Evolutionary conservation across 2,888 invertebrate genomes (phyloP).

Genomic region (Acanthosoma haemorrhoidale): DNA sequence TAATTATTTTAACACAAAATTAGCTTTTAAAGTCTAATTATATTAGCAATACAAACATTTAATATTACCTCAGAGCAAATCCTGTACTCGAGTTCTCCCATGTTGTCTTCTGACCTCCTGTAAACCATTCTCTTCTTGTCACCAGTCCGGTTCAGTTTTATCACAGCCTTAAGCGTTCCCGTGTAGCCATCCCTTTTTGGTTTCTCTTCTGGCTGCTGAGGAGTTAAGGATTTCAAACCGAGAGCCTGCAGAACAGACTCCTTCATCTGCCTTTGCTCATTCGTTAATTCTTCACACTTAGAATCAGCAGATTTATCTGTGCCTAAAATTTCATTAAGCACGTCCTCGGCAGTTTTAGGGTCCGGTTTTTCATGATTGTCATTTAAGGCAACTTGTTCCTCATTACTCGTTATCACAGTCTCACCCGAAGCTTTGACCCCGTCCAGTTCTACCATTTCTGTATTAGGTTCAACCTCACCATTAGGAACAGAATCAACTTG

Average conservation of each 20-base stretch:
- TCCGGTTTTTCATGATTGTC: neutral
- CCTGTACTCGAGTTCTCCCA: constrained; percentile 41
- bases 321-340: neutral
- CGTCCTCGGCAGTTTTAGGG: neutral
- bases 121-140: constrained; percentile 54
- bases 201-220: constrained; percentile 35
- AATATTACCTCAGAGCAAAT: constrained; percentile 39
- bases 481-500: neutral
- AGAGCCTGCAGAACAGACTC: constrained; percentile 68
- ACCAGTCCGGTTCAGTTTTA: constrained; percentile 58
- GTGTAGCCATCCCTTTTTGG: constrained; percentile 54
- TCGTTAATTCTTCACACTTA: constrained; percentile 51
- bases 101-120: constrained; percentile 45
- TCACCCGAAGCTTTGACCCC: neutral
- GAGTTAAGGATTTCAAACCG: constrained; percentile 66
- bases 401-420: neutral
- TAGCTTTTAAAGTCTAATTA: too few relatives aligned
- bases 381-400: neutral
- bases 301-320: constrained; percentile 20
- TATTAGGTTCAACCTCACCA: neutral
- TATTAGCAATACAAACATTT: too few relatives aligned
- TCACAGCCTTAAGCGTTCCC: constrained; percentile 77
- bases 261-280: constrained; percentile 59
- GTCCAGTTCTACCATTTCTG: neutral
- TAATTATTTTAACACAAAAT: too few relatives aligned